Percentiles rank a stretch among this genome's conserved stretches.
These are phyloP conservation scores for Tigriopus japonicus DNA, from an alignment of 1,140 invertebrate genomes.

Conservation along the genomic window DNA sequence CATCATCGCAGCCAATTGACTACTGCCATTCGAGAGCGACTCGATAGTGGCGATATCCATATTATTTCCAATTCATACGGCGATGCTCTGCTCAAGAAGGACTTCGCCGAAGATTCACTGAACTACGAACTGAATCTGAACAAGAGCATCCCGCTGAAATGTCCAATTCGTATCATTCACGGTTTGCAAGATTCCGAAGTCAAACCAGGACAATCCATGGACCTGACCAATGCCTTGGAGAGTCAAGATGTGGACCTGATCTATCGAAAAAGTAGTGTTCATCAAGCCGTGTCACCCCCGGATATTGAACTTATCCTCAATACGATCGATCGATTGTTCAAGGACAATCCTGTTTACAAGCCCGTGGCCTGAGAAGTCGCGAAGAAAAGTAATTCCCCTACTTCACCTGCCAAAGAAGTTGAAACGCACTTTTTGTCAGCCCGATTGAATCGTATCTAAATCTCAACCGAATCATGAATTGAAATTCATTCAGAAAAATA, in stretches of 20 bases:
- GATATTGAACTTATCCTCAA: slow-evolving; percentile 11
- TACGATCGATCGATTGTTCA: slow-evolving; percentile 4
- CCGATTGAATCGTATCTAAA: no score
- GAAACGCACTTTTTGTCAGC: no score
- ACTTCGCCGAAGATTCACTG: slow-evolving; percentile 11
- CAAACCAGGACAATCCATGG: not conserved
- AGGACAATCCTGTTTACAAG: not conserved
- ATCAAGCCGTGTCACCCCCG: slow-evolving; percentile 5
- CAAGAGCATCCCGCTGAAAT: not conserved
- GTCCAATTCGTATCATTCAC: slow-evolving; percentile 12
- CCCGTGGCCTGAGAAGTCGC: no score
- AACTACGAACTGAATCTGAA: not conserved
- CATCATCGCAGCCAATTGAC: not conserved
- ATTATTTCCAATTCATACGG: not conserved
- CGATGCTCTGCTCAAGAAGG: slow-evolving; percentile 11
- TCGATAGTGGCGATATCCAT: slow-evolving; percentile 9
- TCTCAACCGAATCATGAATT: no score
- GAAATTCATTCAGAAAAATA: no score
- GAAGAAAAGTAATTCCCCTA: no score
- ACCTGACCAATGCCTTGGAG: not conserved
- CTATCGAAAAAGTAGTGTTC: not conserved
- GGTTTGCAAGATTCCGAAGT: slow-evolving; percentile 8
- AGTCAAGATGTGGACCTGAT: slow-evolving; percentile 13
- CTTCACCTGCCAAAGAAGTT: no score
- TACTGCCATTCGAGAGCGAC: not conserved